Evolutionary conservation across 2,888 invertebrate genomes (phyloP), one percentile per base, ranked within the genome.

Genomic region (Lepidonotus clava): DNA sequence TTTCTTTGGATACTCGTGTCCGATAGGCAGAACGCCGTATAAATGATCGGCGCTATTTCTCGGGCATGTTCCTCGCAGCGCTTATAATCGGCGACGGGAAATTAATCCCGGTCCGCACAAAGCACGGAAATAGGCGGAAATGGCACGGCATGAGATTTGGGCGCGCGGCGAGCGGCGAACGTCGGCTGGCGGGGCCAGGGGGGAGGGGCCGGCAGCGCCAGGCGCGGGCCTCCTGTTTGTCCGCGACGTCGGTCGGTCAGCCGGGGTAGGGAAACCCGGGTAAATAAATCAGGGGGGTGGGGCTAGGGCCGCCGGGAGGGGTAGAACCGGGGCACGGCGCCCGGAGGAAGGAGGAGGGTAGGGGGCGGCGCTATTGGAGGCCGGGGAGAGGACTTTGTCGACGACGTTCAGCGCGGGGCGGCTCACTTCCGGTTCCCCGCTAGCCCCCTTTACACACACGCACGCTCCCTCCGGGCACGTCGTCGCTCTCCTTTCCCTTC

Each of bases 81-180:
- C 80, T 80, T 32, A 80, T 80, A 80, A 80, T 80, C 80, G 80
- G 80, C 80, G 80, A 80, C 80, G 80, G 80, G 80, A 80, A 80
- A 80, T 80, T 80, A 80, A 80, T 80, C 80, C 80, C 80, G 80
- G 46, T 46, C 14, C 46, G 46, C 80, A 80, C 80, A 80, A 80
- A 46, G 80, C 80, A 24, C 80, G 80, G 80, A 80, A 80, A 80
- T 80, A 80, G 46, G 46, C 80, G 80, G 80, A 80, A 80, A 80
- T 80, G 80, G 80, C 80, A 46, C 46, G 80, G 80, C 80, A 80
- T 41, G 46, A 80, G 80, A 80, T 80, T 80, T 80, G 80, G 80
- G 80, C 18, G 6, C 40, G 21, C 21, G 80, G 41, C 8, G 34
- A 21, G 71, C 5, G 46, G 80, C 14, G 76, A 8, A 24, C 6